Base-by-base conservation (phyloP, 2,888 invertebrate species). In the Cerceris ruficornis region DNA sequence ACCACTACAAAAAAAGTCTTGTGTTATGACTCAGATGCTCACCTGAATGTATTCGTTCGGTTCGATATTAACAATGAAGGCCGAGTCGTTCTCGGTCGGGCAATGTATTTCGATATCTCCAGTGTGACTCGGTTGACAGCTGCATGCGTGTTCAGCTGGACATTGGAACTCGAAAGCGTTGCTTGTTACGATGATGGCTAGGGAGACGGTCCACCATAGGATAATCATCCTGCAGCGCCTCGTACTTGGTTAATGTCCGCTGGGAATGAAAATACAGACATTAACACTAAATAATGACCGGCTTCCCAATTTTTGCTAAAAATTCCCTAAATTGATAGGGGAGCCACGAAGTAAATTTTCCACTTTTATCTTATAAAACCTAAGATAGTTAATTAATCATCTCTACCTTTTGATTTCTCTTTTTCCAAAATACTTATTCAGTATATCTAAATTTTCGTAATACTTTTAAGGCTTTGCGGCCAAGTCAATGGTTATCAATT, bases 31-130 rank as follows among this genome's bases (percentile, higher is more conserved):
- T 78, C 67, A 72, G 15, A 6, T 2, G 41, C 72, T 66, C 52
- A 89, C 79, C 72, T 72, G 67, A 0, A 88, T 61, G 43, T 77
- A 84, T 0, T 75, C 41, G 14, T 71, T n/a, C 6, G 81, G 75
- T 7, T 71, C 59, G 41, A 88, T 81, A 7, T 81, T 74, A 7
- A 90, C 78, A 14, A 81, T 55, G 69, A 88, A 83, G 8, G 69
- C 58, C 0, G 82, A 69, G 6, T 82, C 54, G 11, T 69, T 68
- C 2, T 39, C 70, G 1, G 72, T 77, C 0, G 50, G 46, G 46
- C 90, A 90, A 15, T 68, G 54, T n/a, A 88, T 77, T 66, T 86
- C 85, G 49, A 78, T 77, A 13, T 76, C 82, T 0, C 72, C 74
- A 2, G 61, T 57, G 2, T 67, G 66, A 50, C 67, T 76, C 4